phyloP scores from a whole-genome alignment of 2,888 invertebrate genomes.

The Lasioglossum oenotherae region DNA sequence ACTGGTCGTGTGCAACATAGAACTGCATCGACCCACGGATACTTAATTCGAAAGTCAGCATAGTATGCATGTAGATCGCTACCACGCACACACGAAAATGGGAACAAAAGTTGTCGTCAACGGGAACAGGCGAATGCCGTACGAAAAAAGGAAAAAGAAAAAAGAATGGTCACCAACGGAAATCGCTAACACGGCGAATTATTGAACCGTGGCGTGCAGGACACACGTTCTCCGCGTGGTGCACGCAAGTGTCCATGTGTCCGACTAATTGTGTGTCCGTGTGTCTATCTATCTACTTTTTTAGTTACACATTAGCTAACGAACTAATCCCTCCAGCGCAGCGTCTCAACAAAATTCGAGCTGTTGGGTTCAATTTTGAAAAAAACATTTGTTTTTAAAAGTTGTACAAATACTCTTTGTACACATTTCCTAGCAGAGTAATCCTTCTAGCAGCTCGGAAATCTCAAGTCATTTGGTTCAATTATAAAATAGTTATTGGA shows the following conservation, averaged over 20 bases:
- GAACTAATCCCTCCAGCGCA: no score
- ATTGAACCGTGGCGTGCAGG: slow-evolving; percentile 65
- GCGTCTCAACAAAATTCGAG: no score
- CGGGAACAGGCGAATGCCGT: not conserved
- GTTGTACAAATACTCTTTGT: no score
- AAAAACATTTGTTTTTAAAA: no score
- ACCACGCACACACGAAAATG: not conserved
- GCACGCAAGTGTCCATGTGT: not conserved
- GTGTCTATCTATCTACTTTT: not conserved
- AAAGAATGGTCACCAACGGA: slow-evolving; percentile 50
- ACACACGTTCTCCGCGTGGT: not conserved
- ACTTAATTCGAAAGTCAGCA: not conserved
- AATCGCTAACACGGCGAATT: slow-evolving; percentile 68
- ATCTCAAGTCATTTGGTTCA: not conserved
- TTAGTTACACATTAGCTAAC: no score
- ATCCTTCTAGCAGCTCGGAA: not conserved
- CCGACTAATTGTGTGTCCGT: not conserved
- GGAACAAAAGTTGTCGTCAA: not conserved
- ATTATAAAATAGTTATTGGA: no score
- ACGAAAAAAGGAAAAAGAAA: slow-evolving; percentile 31
- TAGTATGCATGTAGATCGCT: not conserved
- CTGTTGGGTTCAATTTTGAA: no score
- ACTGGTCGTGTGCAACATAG: not conserved
- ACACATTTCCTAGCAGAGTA: not conserved
- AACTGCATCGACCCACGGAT: not conserved